phyloP scores from a whole-genome alignment of 2,797 vertebrate species.

The Oryzias sinensis region DNA sequence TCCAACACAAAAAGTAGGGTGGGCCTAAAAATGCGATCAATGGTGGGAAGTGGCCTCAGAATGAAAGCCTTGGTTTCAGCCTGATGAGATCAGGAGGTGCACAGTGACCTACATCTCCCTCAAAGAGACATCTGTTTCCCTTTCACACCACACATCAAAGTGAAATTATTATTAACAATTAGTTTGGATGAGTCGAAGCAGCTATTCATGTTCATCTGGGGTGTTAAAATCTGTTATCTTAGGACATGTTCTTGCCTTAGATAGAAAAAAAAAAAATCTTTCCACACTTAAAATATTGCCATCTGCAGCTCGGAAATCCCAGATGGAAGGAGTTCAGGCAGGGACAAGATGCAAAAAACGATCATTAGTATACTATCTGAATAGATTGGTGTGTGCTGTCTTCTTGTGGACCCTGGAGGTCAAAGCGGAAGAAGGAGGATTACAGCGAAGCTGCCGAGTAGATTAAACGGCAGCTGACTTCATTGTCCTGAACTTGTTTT shows the following conservation, averaged over 20 bases:
- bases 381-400: constrained; percentile 52
- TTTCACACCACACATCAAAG: constrained; percentile 38
- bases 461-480: constrained; percentile 61
- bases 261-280: background rate
- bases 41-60: constrained; percentile 46
- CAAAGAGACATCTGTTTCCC: constrained; percentile 64
- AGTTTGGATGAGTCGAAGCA: background rate
- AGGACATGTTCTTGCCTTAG: constrained; percentile 20
- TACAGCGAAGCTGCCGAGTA: constrained; percentile 55
- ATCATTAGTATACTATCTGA: constrained; percentile 65
- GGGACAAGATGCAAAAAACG: constrained; percentile 52
- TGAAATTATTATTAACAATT: constrained; percentile 35
- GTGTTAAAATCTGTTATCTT: constrained; percentile 36
- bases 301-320: constrained; percentile 53
- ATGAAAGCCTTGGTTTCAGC: constrained; percentile 52
- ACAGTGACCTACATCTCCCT: constrained; percentile 67
- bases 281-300: constrained; percentile 44
- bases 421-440: constrained; percentile 64
- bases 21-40: constrained; percentile 50
- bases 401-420: constrained; percentile 59
- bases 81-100: constrained; percentile 62
- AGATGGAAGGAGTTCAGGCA: constrained; percentile 47
- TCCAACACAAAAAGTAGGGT: constrained; percentile 64
- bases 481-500: constrained; percentile 34
- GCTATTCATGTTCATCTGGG: constrained; percentile 31